Percentiles rank a stretch among this genome's conserved stretches.
Evolutionary conservation across 2,797 vertebrate genomes (phyloP).

Genomic region (Amblyraja radiata): DNA sequence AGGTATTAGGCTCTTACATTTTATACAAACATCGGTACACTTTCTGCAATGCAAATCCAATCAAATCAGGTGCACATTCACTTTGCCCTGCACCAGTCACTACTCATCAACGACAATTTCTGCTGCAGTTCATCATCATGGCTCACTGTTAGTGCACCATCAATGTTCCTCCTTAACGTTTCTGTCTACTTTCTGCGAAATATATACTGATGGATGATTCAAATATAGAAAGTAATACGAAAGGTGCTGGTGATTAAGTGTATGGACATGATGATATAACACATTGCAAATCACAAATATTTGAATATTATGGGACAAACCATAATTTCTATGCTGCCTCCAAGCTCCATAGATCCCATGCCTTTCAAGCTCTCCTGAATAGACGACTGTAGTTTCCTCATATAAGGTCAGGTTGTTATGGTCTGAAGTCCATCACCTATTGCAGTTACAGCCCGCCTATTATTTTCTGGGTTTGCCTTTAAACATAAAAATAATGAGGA

Average conservation of each 20-base stretch:
- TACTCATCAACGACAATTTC: not conserved
- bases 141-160: not conserved
- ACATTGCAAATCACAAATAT: slow-evolving; percentile 1
- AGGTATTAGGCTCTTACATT: not conserved
- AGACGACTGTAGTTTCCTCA: not conserved
- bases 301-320: not conserved
- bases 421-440: not conserved
- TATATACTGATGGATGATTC: not conserved
- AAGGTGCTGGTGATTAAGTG: not conserved
- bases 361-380: not conserved
- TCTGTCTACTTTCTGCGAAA: not conserved
- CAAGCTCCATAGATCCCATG: not conserved
- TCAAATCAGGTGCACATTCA: not conserved
- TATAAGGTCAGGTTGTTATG: not conserved
- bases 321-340: not conserved
- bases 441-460: not conserved
- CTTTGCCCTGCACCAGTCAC: not conserved
- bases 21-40: not conserved
- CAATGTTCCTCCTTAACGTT: not conserved
- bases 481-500: slow-evolving; percentile 2
- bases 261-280: not conserved
- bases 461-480: slow-evolving; percentile 13
- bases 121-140: not conserved
- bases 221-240: not conserved
- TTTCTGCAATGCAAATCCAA: not conserved